phyloP scores from a whole-genome alignment of 2,888 invertebrate genomes.

The Napeogenes sylphis region DNA sequence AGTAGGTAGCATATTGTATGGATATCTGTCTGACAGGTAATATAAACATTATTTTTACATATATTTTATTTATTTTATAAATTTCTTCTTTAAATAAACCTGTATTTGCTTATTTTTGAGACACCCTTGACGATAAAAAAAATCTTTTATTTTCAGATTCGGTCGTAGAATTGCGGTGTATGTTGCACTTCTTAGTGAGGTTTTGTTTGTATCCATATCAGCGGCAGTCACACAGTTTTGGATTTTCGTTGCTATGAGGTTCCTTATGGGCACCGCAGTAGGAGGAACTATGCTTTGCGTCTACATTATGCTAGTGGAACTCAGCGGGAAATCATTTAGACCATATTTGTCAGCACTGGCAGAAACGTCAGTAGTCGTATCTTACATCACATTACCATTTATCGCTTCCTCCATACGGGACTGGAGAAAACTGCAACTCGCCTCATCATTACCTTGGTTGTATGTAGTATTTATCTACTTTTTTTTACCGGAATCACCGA shows the following conservation, averaged over 20 bases:
- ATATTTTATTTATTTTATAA: slow-evolving; percentile 4
- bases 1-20: slow-evolving; percentile 74
- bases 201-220: slow-evolving; percentile 73
- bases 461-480: slow-evolving; percentile 80
- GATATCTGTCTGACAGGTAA: slow-evolving; percentile 72
- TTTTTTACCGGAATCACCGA: slow-evolving; percentile 87
- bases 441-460: slow-evolving; percentile 72
- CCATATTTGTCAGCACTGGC: slow-evolving; percentile 75
- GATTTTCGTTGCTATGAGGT: slow-evolving; percentile 78
- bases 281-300: slow-evolving; percentile 83
- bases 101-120: too few relatives aligned
- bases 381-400: slow-evolving; percentile 75
- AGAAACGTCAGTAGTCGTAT: slow-evolving; percentile 76
- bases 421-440: slow-evolving; percentile 79
- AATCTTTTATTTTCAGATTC: slow-evolving; percentile 64
- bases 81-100: not conserved
- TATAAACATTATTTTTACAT: slow-evolving; percentile 1
- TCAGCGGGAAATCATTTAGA: slow-evolving; percentile 76
- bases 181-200: slow-evolving; percentile 75
- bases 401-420: slow-evolving; percentile 79
- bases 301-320: slow-evolving; percentile 80
- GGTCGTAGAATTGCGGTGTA: slow-evolving; percentile 81
- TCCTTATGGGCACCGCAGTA: slow-evolving; percentile 77
- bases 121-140: too few relatives aligned
- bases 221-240: slow-evolving; percentile 77